Evolutionary conservation across 2,113 vertebrate species (phyloP).

Genomic region (Aleadryas rufinucha): DNA sequence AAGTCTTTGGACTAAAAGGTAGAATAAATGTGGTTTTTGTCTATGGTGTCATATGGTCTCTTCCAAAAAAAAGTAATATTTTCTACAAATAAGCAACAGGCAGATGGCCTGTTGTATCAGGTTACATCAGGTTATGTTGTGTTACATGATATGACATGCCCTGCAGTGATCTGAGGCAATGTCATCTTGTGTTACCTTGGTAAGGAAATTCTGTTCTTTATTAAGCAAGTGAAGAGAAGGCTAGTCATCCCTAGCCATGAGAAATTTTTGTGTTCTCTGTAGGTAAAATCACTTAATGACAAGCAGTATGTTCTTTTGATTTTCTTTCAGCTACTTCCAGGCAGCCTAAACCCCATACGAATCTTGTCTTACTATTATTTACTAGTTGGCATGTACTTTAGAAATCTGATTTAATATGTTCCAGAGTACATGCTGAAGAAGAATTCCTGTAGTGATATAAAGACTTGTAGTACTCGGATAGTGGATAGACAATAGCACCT

Average conservation of each 20-base stretch:
- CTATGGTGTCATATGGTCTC: not conserved
- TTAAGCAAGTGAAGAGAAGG: slow-evolving; percentile 45
- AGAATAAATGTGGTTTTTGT: slow-evolving; percentile 7
- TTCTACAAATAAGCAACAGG: slow-evolving; percentile 68
- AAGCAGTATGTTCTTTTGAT: not conserved
- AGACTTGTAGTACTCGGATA: not conserved
- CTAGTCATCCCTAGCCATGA: slow-evolving; percentile 8
- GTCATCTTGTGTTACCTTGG: slow-evolving; percentile 66
- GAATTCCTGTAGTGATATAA: not conserved
- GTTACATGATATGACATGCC: slow-evolving; percentile 67
- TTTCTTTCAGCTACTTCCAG: slow-evolving; percentile 9
- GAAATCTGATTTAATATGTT: slow-evolving; percentile 9
- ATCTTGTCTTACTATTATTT: not conserved
- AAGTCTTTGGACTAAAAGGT: slow-evolving; percentile 12
- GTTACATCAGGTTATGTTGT: slow-evolving; percentile 56
- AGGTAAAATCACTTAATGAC: not conserved
- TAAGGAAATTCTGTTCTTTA: slow-evolving; percentile 63
- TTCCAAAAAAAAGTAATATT: slow-evolving; percentile 47
- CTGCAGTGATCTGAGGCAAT: slow-evolving; percentile 70
- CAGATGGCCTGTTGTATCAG: slow-evolving; percentile 68
- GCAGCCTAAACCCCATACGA: not conserved
- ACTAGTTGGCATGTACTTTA: not conserved
- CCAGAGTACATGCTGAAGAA: not conserved
- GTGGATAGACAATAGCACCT: slow-evolving; percentile 29
- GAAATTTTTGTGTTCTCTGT: slow-evolving; percentile 28